These are phyloP conservation scores for Cynopterus sphinx DNA, from an alignment of 2,797 vertebrate genomes.

Conservation along the genomic window DNA sequence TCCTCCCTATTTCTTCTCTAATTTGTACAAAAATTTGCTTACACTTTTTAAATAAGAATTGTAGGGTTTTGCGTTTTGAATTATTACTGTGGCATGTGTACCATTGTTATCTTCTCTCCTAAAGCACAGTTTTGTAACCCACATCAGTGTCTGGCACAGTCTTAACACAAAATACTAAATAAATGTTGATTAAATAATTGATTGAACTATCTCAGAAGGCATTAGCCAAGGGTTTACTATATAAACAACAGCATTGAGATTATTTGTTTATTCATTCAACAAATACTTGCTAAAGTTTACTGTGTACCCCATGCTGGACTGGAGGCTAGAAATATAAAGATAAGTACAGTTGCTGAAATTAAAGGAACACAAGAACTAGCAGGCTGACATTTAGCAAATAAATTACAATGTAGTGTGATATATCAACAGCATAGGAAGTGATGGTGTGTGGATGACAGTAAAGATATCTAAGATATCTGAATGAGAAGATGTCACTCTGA, in stretches of 20 bases:
- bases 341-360: constrained; percentile 4
- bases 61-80: not conserved
- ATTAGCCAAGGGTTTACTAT: not conserved
- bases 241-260: not conserved
- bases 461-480: not conserved
- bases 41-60: not conserved
- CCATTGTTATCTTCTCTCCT: not conserved
- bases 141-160: not conserved
- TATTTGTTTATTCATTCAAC: constrained; percentile 50
- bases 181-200: constrained; percentile 26
- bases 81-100: not conserved
- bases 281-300: not conserved
- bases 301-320: not conserved
- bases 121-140: not conserved
- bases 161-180: not conserved
- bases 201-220: not conserved
- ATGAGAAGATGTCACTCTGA: not conserved
- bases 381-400: constrained; percentile 20
- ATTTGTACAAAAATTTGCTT: not conserved
- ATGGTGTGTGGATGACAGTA: not conserved
- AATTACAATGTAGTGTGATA: not conserved
- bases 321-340: not conserved
- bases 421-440: not conserved
- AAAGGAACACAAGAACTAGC: not conserved
- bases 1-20: not conserved